Evolutionary conservation across 2,888 invertebrate genomes (phyloP), one percentile per base, ranked within the genome.

Genomic region (Tetanocera ferruginea): DNA sequence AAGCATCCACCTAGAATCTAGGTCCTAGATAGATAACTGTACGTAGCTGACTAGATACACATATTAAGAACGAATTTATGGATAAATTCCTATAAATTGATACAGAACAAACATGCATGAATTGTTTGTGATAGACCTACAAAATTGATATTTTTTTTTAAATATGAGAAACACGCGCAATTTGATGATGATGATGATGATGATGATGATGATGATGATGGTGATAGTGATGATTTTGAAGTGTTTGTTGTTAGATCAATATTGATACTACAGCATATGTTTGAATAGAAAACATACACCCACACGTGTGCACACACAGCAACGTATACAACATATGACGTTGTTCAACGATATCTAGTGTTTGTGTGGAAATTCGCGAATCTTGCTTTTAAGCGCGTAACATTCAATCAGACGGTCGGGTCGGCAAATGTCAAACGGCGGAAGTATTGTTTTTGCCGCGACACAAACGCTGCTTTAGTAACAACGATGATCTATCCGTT

Each of bases 251-350:
- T 14, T 49, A 11, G 4, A 49, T 51, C 51, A 69, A 69, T 69
- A 69, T 69, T 69, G 37, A 49, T 6, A 23, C n/a, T 25, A 49
- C 28, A 69, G 28, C 69, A 69, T 51, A 43, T 69, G 69, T 69
- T 69, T 49, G 51, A 69, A 28, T 49, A 25, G 14, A 17, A 25
- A 23, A 25, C 37, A 31, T n/a, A 23, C 19, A 55, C 55, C 1
- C 57, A 6, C 57, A 60, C 19, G 17, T 49, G 2, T 25, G 25
- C 23, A n/a, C 28, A 28, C 69, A 28, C 17, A 43, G 11, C 17
- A 51, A 49, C 4, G 9, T 9, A 62, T 2, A n/a, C 64, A 3
- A 43, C 11, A 14, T 43, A 43, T 43, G 3, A 43, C 43, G 14
- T 43, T 43, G 43, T 55, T 23, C 55, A 23, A 23, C 55, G 55